Conservation (phyloP, 2,888 invertebrate species). For the Operophtera brumata region DNA sequence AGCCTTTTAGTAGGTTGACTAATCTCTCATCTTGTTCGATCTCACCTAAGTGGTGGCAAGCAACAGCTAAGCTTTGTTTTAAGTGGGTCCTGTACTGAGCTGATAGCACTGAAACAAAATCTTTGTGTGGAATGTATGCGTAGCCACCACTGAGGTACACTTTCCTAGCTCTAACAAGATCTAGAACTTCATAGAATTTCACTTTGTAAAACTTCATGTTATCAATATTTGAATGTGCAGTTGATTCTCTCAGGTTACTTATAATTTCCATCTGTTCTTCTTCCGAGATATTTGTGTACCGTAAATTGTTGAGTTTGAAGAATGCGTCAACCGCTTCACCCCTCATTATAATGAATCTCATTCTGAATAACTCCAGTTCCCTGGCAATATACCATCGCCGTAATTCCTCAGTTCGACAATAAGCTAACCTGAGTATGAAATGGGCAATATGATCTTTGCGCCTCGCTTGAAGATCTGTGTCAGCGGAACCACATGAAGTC, state of each 20-base stretch:
- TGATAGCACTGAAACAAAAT: constrained; percentile 91
- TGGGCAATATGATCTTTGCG: constrained; percentile 94
- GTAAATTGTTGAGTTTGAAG: constrained; percentile 84
- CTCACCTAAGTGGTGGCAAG: constrained; percentile 84
- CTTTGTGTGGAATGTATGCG: constrained; percentile 92
- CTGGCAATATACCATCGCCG: constrained; percentile 93
- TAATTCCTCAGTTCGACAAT: constrained; percentile 92
- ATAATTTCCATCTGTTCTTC: constrained; percentile 84
- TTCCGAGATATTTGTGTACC: constrained; percentile 83
- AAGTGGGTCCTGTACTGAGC: constrained; percentile 87
- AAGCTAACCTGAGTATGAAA: constrained; percentile 94
- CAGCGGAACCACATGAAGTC: constrained; percentile 76
- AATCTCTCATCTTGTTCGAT: constrained; percentile 93
- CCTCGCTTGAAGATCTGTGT: constrained; percentile 83
- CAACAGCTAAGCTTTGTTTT: constrained; percentile 85
- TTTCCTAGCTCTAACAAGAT: constrained; percentile 88
- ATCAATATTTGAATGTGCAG: constrained; percentile 81
- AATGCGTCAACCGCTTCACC: constrained; percentile 84
- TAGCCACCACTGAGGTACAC: constrained; percentile 90
- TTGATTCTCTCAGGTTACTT: constrained; percentile 82
- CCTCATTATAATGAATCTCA: constrained; percentile 85
- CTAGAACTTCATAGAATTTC: constrained; percentile 91
- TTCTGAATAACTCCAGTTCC: constrained; percentile 94
- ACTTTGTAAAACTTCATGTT: constrained; percentile 89
- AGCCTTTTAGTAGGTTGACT: constrained; percentile 84